Base-by-base conservation (phyloP, 2,797 vertebrate genomes). In the Nothura maculosa region DNA sequence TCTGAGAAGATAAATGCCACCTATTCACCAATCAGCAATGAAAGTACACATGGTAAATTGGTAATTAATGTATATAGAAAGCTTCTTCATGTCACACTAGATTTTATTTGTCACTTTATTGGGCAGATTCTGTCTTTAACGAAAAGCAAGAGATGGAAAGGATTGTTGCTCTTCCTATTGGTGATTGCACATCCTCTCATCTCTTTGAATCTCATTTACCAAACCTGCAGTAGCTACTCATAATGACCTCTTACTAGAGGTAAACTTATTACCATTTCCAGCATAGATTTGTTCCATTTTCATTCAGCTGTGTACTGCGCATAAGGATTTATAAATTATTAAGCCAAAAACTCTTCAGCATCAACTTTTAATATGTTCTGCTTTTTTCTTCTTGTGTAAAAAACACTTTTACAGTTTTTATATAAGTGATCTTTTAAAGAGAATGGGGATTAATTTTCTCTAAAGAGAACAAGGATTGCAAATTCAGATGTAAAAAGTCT, bases 21-120 rank as follows among this genome's bases (percentile, higher is more conserved):
- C 11, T 95, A n/a, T 80, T 87, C 60, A 69, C 22, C 82, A 76
- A 68, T 13, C 40, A 85, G 78, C 32, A 68, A 68, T 74, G 87
- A 82, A 77, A 93, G 30, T 40, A 32, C 61, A 14, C 43, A 34
- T 68, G 16, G 7, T 57, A 81, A 90, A 40, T 64, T 36, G 8
- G 5, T 85, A 77, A 81, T 88, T 79, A 17, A 18, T 42, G 9
- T 58, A 24, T 90, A 63, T 22, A 57, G 17, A 30, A 84, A 36
- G 10, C 63, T 81, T 86, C 70, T 84, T 93, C 78, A 34, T 62
- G 47, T 86, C 63, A 76, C 52, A 60, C 32, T 3, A 5, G 11
- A 9, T 17, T 47, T 15, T 73, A 32, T 70, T 87, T 86, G 12
- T 89, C 54, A 61, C 52, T 61, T 50, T 72, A 42, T 73, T 67